Evolutionary conservation across 2,797 vertebrate genomes (phyloP), one percentile per base, ranked within the genome.

Genomic region (Lophura swinhoii): DNA sequence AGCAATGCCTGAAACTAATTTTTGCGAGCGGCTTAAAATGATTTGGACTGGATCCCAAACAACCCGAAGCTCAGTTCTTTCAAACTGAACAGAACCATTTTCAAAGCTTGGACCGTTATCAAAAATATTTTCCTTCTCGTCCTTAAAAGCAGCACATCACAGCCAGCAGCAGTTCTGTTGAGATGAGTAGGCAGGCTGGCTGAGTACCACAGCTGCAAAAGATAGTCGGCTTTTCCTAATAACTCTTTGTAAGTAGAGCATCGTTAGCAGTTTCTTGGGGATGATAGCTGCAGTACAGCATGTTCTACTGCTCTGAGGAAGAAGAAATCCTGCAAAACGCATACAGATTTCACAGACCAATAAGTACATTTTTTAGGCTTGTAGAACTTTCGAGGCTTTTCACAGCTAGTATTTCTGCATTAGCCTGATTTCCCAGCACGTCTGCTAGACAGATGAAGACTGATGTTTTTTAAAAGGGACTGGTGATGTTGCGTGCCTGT

Each of bases 391-490:
- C 69, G 82, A 94, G 86, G 81, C 62, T 94, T 95, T 95, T 93
- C 91, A 88, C 91, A 94, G 94, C 87, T 94, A 93, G 86, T 96
- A 95, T 94, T 95, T 96, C 92, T 92, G 68, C 81, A 87, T 95
- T 88, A 94, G 77, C 55, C 74, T 84, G 66, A 77, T 93, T 88
- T 93, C 85, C 83, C 93, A 90, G 56, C 68, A 75, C 78, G 84
- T 58, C 68, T 88, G 80, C 73, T 71, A 31, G 74, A 55, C 79
- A 89, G 88, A 92, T 4, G 28, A 79, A 95, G 91, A 95, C 87
- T 88, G 71, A 82, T 91, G 68, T 12, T 68, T 95, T 92, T 87
- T 33, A 84, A 93, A 93, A 95, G 69, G 58, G 81, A 82, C 90
- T 75, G 84, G 77, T 90, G 88, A 93, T 90, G 93, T 74, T 83